Conservation (phyloP, 2,888 invertebrate species). For the Panopea generosa region DNA sequence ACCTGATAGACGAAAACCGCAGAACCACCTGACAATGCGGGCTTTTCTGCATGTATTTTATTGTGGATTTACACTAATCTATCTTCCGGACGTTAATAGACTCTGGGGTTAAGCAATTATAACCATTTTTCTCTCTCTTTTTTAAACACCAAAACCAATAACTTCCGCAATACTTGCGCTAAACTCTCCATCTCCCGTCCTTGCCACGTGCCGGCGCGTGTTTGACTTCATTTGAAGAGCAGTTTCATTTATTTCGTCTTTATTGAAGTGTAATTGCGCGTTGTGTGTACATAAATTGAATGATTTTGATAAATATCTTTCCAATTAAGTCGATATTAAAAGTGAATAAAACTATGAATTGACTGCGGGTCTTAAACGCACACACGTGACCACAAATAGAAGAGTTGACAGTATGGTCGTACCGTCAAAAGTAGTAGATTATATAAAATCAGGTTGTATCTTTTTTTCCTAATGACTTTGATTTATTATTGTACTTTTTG, state of each 20-base stretch:
- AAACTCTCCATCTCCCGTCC: background rate
- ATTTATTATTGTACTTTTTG: too few species aligned
- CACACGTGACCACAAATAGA: conserved; percentile 1
- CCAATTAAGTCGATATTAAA: background rate
- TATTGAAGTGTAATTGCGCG: conserved; percentile 11
- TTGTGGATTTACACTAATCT: background rate
- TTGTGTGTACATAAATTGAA: conserved; percentile 5
- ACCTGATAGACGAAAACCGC: background rate
- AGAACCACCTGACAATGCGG: conserved; percentile 4
- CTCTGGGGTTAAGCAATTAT: conserved; percentile 2
- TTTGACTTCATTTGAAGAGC: background rate
- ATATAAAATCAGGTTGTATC: too few species aligned
- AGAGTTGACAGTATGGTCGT: too few species aligned
- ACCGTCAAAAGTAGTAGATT: background rate
- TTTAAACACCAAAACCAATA: conserved; percentile 8
- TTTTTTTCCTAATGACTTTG: too few species aligned
- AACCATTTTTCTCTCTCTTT: background rate
- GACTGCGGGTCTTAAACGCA: background rate
- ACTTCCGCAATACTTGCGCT: background rate
- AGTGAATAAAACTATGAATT: too few species aligned
- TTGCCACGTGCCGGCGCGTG: conserved; percentile 4
- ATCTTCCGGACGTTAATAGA: background rate
- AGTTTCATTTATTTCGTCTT: conserved; percentile 7
- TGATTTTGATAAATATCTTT: conserved; percentile 11
- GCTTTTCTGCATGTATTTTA: conserved; percentile 1